Conservation (phyloP, 2,113 vertebrate genomes). For the Chitala chitala region DNA sequence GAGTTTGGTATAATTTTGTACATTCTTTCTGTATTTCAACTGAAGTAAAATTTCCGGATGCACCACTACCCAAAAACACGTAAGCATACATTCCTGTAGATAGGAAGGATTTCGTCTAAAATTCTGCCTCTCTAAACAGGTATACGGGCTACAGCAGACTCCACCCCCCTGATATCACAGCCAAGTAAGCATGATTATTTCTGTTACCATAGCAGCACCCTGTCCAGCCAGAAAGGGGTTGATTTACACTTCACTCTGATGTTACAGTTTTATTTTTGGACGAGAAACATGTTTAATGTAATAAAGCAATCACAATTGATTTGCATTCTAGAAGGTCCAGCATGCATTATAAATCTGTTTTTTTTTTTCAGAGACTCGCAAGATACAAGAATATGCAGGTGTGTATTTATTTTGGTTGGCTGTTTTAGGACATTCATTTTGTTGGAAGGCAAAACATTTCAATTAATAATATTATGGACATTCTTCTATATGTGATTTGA, state of each 20-base stretch:
- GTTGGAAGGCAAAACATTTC: not conserved
- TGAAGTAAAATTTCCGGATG: too few relatives aligned
- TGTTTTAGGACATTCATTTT: not conserved
- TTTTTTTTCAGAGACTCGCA: constrained; percentile 45
- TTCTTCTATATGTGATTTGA: not conserved
- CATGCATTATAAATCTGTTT: not conserved
- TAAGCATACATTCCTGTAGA: not conserved
- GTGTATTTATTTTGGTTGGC: constrained; percentile 1
- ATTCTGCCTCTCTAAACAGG: constrained; percentile 38
- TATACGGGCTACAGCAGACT: constrained; percentile 30
- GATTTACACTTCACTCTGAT: not conserved
- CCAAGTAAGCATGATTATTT: constrained; percentile 49
- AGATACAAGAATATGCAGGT: constrained; percentile 58
- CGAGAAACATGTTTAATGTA: too few relatives aligned
- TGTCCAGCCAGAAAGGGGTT: not conserved
- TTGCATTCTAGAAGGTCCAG: not conserved
- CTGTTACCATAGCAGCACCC: not conserved
- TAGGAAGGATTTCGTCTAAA: not conserved
- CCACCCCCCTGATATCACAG: constrained; percentile 31
- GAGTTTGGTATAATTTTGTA: too few relatives aligned
- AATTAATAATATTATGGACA: too few relatives aligned
- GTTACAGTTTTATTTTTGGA: not conserved
- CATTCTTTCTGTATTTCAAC: too few relatives aligned
- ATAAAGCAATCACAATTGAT: too few relatives aligned
- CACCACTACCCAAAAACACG: not conserved